Conservation (phyloP, 1,140 invertebrate species). For the Drosophila punjabiensis region DNA sequence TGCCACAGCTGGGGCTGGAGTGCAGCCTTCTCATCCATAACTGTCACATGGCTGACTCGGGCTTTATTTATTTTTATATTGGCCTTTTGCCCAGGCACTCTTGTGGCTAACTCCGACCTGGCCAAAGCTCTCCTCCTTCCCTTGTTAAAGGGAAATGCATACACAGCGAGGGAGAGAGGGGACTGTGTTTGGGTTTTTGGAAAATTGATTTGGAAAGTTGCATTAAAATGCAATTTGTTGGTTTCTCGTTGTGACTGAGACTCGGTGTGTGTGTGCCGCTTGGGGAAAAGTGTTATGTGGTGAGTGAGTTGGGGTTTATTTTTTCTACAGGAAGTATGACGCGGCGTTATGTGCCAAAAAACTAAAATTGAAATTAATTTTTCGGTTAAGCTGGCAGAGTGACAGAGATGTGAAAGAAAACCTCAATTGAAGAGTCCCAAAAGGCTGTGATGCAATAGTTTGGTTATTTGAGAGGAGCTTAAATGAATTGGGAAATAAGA, state of each 20-base stretch:
- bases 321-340: conserved; percentile 44
- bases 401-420: conserved; percentile 26
- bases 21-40: conserved; percentile 71
- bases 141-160: conserved; percentile 47
- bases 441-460: conserved; percentile 10
- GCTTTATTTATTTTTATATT: conserved; percentile 75
- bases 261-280: conserved; percentile 2
- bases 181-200: conserved; percentile 41
- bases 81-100: conserved; percentile 51
- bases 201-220: conserved; percentile 82
- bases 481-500: background rate
- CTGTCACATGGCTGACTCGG: conserved; percentile 69
- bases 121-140: background rate
- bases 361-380: conserved; percentile 41
- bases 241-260: conserved; percentile 29
- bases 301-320: conserved; percentile 38
- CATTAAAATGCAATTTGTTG: conserved; percentile 83
- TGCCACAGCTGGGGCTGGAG: background rate
- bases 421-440: background rate
- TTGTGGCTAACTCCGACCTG: conserved; percentile 33
- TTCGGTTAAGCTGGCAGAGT: conserved; percentile 22
- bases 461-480: background rate
- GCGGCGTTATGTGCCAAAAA: conserved; percentile 29
- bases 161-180: background rate
- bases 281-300: conserved; percentile 37